A percentile compares a stretch with the other conserved stretches of the same genome.
Conservation (phyloP, 2,888 invertebrate genomes). For the Nemurella pictetii region DNA sequence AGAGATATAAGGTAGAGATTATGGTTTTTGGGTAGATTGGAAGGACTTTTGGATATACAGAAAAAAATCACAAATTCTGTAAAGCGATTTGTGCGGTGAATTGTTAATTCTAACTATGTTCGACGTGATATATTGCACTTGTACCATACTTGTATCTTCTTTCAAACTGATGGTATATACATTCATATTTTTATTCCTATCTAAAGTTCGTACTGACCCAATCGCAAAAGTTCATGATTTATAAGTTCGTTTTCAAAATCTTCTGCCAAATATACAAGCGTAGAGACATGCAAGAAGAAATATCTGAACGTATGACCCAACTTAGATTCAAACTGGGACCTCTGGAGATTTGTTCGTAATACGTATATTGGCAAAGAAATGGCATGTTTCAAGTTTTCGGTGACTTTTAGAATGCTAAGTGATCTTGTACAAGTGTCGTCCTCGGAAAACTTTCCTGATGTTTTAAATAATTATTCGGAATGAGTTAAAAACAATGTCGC, state of each 20-base stretch:
- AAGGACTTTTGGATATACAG: too few relatives aligned
- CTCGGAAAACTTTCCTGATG: neutral
- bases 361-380: neutral
- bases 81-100: neutral
- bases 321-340: conserved; percentile 3
- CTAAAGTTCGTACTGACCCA: neutral
- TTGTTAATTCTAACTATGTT: neutral
- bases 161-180: neutral
- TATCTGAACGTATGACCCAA: neutral
- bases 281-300: neutral
- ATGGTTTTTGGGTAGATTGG: too few relatives aligned
- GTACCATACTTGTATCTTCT: neutral
- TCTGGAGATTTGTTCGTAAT: neutral
- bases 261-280: neutral
- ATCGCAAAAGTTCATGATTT: neutral
- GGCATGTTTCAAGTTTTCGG: neutral
- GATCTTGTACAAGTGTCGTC: neutral
- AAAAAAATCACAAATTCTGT: neutral
- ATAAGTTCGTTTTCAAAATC: neutral
- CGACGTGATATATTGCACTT: neutral
- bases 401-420: neutral
- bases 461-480: neutral
- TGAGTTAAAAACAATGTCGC: neutral
- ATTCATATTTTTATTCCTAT: neutral
- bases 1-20: too few relatives aligned